phyloP scores from a whole-genome alignment of 2,797 vertebrate genomes.

The Gymnothorax reevesii region DNA sequence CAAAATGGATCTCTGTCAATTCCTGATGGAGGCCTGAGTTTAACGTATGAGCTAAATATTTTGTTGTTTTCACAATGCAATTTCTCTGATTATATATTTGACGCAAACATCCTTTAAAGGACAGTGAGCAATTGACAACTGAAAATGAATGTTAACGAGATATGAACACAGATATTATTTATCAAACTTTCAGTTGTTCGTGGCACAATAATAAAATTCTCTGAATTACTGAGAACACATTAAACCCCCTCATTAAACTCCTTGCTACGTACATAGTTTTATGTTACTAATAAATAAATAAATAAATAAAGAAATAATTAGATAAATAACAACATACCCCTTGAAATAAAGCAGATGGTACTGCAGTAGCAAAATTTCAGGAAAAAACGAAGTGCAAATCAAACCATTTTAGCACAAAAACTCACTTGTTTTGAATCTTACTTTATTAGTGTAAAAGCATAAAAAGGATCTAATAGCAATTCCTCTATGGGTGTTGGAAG shows the following conservation, averaged over 20 bases:
- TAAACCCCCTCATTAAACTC: too few relatives aligned
- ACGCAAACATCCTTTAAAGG: not conserved
- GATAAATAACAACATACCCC: not conserved
- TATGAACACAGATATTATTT: not conserved
- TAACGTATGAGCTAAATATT: not conserved
- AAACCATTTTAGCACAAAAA: not conserved
- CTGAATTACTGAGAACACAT: too few relatives aligned
- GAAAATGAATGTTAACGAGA: not conserved
- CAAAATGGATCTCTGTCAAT: not conserved
- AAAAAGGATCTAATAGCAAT: slow-evolving; percentile 16
- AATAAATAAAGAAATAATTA: too few relatives aligned
- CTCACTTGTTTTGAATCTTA: not conserved
- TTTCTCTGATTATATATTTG: not conserved
- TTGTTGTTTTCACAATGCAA: not conserved
- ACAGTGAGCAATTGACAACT: not conserved
- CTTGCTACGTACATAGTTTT: too few relatives aligned
- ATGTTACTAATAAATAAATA: too few relatives aligned
- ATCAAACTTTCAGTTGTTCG: not conserved
- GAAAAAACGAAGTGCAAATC: not conserved
- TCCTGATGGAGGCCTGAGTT: not conserved
- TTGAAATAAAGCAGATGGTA: not conserved
- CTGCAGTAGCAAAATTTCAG: not conserved
- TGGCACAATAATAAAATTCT: too few relatives aligned
- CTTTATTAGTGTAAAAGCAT: not conserved
- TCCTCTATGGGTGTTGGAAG: slow-evolving; percentile 56